Evolutionary conservation across 2,113 vertebrate species (phyloP).

Genomic region (Arizona elegans): DNA sequence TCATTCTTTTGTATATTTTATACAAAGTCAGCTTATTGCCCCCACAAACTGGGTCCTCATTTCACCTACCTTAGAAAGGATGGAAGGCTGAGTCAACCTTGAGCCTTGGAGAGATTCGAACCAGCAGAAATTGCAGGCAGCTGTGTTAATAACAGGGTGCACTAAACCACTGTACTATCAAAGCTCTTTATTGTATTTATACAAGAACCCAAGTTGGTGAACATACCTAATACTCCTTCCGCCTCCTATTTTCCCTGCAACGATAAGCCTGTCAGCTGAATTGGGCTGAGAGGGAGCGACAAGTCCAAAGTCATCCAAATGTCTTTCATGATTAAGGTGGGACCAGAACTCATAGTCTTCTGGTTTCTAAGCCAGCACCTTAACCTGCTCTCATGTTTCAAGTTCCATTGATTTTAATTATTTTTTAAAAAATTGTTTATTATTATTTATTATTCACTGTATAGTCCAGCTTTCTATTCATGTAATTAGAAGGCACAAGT

Average conservation of each 20-base stretch:
- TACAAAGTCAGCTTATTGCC: no score
- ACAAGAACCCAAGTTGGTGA: not conserved
- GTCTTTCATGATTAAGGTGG: not conserved
- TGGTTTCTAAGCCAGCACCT: not conserved
- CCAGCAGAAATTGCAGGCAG: no score
- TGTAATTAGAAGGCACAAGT: not conserved
- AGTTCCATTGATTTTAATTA: not conserved
- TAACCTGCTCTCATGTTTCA: not conserved
- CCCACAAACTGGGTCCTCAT: no score
- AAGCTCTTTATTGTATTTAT: not conserved
- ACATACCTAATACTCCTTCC: not conserved
- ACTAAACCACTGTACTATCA: no score
- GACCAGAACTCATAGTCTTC: not conserved
- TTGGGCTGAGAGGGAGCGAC: not conserved
- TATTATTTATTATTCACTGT: not conserved
- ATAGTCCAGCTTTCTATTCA: not conserved
- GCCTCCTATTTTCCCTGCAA: not conserved
- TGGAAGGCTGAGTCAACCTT: no score
- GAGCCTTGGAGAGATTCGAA: no score
- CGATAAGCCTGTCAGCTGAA: not conserved
- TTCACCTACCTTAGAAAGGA: no score
- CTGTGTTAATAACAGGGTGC: no score
- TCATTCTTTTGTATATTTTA: no score
- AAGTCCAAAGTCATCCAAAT: not conserved
- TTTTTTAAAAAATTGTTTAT: not conserved